A percentile compares a stretch with the other conserved stretches of the same genome.
These are phyloP conservation scores for Toxotes chatareus DNA, from an alignment of 2,113 vertebrate species.

Conservation along the genomic window DNA sequence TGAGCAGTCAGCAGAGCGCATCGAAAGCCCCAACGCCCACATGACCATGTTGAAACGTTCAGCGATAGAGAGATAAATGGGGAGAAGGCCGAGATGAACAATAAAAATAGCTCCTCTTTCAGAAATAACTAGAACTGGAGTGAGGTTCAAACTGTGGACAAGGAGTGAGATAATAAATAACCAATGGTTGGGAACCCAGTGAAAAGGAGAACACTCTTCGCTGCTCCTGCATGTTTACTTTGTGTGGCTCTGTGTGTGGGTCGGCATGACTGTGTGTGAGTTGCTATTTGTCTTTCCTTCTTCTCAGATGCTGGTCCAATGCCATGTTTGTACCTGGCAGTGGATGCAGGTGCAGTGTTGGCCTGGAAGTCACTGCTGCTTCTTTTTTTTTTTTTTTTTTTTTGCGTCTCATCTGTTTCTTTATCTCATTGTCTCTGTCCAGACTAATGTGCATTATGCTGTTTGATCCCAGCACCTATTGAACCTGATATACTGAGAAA, in stretches of 20 bases:
- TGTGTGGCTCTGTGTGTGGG: background rate
- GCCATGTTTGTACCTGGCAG: slow-evolving; percentile 42
- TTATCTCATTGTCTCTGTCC: slow-evolving; percentile 18
- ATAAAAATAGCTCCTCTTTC: slow-evolving; percentile 43
- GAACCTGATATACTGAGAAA: slow-evolving; percentile 8
- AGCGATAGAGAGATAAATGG: slow-evolving; percentile 50
- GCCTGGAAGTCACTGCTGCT: slow-evolving; percentile 31
- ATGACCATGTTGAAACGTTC: slow-evolving; percentile 56
- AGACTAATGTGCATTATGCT: background rate
- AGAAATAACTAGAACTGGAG: slow-evolving; percentile 34
- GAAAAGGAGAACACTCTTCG: background rate
- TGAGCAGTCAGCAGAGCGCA: slow-evolving; percentile 72
- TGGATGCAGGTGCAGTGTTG: slow-evolving; percentile 57
- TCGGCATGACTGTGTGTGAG: background rate
- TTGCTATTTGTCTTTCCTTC: slow-evolving; percentile 12
- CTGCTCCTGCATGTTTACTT: background rate
- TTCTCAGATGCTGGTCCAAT: slow-evolving; percentile 45
- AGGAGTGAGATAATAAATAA: background rate
- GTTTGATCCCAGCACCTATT: slow-evolving; percentile 20
- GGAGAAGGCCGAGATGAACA: slow-evolving; percentile 23
- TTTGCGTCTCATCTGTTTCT: slow-evolving; percentile 33
- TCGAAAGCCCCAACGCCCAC: slow-evolving; percentile 58
- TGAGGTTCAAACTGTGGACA: background rate
- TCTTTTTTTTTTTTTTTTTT: background rate
- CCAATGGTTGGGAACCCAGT: slow-evolving; percentile 4